Conservation (phyloP, 2,888 invertebrate genomes). For the Nomada goodeniana region DNA sequence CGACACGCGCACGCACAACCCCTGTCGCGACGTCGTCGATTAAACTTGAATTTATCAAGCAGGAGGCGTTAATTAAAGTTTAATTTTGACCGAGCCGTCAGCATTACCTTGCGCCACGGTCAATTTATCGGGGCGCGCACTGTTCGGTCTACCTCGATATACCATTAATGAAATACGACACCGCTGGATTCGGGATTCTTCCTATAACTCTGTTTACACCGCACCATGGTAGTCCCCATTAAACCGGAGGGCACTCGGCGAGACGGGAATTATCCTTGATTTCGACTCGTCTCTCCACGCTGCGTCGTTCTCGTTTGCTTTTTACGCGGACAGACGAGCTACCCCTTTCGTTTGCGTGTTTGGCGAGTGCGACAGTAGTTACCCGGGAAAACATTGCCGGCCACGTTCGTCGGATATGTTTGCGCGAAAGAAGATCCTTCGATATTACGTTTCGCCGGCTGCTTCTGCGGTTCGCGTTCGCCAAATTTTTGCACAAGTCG, state of each 20-base stretch:
- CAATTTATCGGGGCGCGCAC: constrained; percentile 64
- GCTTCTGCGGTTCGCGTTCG: neutral
- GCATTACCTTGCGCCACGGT: constrained; percentile 64
- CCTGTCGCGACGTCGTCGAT: constrained; percentile 52
- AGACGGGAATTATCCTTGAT: constrained; percentile 32
- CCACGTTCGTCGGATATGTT: neutral
- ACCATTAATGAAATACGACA: constrained; percentile 56
- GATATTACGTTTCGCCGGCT: neutral
- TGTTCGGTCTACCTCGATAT: constrained; percentile 55
- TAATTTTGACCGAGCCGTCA: constrained; percentile 71
- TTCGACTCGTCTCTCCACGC: neutral
- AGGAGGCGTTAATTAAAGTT: constrained; percentile 77
- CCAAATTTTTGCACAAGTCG: no score
- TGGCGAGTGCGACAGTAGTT: neutral
- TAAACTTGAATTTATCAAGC: constrained; percentile 73
- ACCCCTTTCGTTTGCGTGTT: neutral
- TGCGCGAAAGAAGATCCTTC: neutral
- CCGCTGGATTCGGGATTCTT: constrained; percentile 33
- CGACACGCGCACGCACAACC: constrained; percentile 3
- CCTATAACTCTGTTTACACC: constrained; percentile 23
- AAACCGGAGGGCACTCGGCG: constrained; percentile 8
- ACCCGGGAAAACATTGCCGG: neutral
- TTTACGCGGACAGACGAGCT: neutral
- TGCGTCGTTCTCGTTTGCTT: neutral
- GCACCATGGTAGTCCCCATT: constrained; percentile 27